Evolutionary conservation across 1,140 invertebrate genomes (phyloP).

Genomic region (Psix sp.): DNA sequence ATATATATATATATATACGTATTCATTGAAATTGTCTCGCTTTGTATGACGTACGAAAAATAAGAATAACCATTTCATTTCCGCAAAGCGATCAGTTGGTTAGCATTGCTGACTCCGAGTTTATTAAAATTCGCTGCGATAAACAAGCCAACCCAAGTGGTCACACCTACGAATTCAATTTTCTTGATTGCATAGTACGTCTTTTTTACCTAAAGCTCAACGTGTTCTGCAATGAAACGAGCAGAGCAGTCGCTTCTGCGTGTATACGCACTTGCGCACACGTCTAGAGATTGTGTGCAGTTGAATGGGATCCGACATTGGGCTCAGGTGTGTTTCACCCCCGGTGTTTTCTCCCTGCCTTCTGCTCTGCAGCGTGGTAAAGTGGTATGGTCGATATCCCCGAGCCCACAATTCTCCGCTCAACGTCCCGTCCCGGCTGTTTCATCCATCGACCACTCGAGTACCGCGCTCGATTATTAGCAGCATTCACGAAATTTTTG

Average conservation of each 20-base stretch:
- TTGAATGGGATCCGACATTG: conserved; percentile 52
- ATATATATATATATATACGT: no score
- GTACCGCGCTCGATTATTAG: conserved; percentile 43
- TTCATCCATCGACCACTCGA: conserved; percentile 28
- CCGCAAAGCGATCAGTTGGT: no score
- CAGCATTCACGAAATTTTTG: conserved; percentile 65
- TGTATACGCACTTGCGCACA: conserved; percentile 50
- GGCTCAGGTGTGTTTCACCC: conserved; percentile 61
- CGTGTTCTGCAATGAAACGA: conserved; percentile 48
- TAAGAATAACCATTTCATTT: no score
- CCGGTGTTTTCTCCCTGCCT: conserved; percentile 12
- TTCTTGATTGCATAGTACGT: conserved; percentile 30
- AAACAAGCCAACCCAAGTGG: conserved; percentile 51
- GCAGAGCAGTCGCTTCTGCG: conserved; percentile 24
- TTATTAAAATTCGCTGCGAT: conserved; percentile 37
- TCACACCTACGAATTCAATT: conserved; percentile 48
- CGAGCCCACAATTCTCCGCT: conserved; percentile 57
- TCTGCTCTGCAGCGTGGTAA: conserved; percentile 59
- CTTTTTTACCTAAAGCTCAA: conserved; percentile 44
- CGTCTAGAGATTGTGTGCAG: conserved; percentile 47
- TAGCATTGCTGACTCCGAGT: conserved; percentile 2
- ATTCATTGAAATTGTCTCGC: no score
- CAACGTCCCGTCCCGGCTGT: conserved; percentile 23
- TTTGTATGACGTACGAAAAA: no score
- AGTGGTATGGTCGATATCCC: conserved; percentile 71